These are phyloP conservation scores for Astreopora myriophthalma DNA, from an alignment of 64 coral and sea anemone species.

Conservation along the genomic window DNA sequence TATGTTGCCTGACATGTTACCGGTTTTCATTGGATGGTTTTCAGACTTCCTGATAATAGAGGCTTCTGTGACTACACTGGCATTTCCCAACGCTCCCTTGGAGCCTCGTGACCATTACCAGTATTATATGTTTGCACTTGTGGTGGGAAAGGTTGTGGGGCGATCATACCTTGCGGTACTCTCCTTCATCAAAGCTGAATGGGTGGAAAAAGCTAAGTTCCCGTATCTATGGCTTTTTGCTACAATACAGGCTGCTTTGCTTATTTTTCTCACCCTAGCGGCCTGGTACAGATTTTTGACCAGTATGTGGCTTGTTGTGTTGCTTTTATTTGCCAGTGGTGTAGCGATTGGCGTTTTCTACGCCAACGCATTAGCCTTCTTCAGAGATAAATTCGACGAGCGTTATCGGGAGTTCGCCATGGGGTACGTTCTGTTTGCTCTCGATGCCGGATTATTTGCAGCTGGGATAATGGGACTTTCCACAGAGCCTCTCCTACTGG, in stretches of 20 bases:
- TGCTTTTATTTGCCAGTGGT: no score
- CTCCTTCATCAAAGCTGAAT: conserved; percentile 31
- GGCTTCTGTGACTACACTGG: conserved; percentile 62
- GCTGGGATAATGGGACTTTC: conserved; percentile 55
- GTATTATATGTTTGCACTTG: conserved; percentile 62
- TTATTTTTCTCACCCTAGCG: no score
- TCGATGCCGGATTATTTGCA: background rate
- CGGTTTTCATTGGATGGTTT: conserved; percentile 55
- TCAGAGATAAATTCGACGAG: no score
- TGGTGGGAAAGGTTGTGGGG: conserved; percentile 52
- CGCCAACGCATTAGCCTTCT: no score
- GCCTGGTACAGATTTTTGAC: no score
- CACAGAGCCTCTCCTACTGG: conserved; percentile 26
- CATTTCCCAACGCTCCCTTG: conserved; percentile 61
- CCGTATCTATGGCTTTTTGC: conserved; percentile 60
- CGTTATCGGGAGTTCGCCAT: no score
- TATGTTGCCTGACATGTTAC: conserved; percentile 27
- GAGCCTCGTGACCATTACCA: conserved; percentile 71
- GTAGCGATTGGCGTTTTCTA: no score
- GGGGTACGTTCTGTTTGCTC: conserved; percentile 31
- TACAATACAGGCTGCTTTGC: conserved; percentile 14
- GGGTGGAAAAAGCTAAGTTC: conserved; percentile 34
- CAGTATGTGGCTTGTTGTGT: no score
- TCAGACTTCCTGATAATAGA: conserved; percentile 62
- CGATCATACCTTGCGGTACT: conserved; percentile 58